phyloP scores from a whole-genome alignment of 2,797 vertebrate species.

The Telmatherina bonti region DNA sequence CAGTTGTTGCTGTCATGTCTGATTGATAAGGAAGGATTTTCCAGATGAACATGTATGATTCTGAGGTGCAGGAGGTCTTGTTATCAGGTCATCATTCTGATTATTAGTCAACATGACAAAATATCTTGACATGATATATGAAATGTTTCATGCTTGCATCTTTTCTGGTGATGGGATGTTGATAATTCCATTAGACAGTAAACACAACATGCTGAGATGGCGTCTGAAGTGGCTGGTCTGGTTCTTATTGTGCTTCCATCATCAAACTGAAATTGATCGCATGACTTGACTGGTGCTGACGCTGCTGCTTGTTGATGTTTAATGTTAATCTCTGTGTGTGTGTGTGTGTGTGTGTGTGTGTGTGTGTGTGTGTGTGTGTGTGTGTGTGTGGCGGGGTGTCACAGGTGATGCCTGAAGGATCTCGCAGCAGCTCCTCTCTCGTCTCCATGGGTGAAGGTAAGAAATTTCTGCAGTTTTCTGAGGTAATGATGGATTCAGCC shows the following conservation, averaged over 20 bases:
- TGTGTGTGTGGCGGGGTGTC: too few species aligned
- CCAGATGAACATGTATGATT: too few species aligned
- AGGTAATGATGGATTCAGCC: too few species aligned
- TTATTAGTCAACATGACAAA: too few species aligned
- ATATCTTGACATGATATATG: too few species aligned
- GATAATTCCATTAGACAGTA: not conserved
- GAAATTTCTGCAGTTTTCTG: not conserved
- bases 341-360: not conserved
- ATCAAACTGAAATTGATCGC: slow-evolving; percentile 4
- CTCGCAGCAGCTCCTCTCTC: slow-evolving; percentile 31
- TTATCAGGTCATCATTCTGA: too few species aligned
- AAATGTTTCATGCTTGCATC: too few species aligned
- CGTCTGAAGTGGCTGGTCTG: not conserved
- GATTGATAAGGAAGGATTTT: too few species aligned
- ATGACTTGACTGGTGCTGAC: not conserved
- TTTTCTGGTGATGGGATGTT: not conserved
- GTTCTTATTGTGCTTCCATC: slow-evolving; percentile 40
- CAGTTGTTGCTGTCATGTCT: too few species aligned
- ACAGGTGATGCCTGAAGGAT: slow-evolving; percentile 65
- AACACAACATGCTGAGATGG: not conserved
- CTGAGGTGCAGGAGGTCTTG: too few species aligned
- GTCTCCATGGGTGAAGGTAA: slow-evolving; percentile 60
- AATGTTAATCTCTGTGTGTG: not conserved
- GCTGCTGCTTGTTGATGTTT: slow-evolving; percentile 1
- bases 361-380: not conserved